These are phyloP conservation scores for Pungitius pungitius DNA, from an alignment of 2,113 vertebrate genomes.

Conservation along the genomic window DNA sequence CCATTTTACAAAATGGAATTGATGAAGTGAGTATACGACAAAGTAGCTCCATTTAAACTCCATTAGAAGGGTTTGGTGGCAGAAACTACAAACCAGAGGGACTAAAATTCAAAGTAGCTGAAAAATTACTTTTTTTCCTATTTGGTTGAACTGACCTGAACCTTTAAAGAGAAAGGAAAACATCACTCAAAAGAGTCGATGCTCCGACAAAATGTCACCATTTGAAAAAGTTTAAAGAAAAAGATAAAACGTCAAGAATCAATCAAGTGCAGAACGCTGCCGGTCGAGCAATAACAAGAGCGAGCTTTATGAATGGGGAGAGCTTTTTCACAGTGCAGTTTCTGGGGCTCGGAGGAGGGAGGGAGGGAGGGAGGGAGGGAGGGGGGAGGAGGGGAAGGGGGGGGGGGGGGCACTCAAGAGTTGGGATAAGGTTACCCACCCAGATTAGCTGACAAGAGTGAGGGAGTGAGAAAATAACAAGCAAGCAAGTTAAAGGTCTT, in stretches of 20 bases:
- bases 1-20: too few species aligned
- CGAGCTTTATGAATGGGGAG: constrained; percentile 62
- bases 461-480: constrained; percentile 74
- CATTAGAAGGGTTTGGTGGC: not conserved
- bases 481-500: constrained; percentile 71
- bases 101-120: not conserved
- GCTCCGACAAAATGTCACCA: constrained; percentile 6
- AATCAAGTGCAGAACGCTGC: constrained; percentile 26
- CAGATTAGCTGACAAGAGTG: constrained; percentile 76
- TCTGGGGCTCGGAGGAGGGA: constrained; percentile 32
- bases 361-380: not conserved
- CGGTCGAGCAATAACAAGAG: constrained; percentile 53
- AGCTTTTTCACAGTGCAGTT: constrained; percentile 59
- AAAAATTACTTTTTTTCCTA: too few species aligned
- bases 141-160: not conserved
- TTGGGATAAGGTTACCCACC: constrained; percentile 75
- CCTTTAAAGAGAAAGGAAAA: constrained; percentile 6
- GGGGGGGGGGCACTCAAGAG: constrained; percentile 54
- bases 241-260: constrained; percentile 36
- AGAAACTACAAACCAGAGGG: not conserved
- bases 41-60: not conserved
- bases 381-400: not conserved
- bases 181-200: not conserved
- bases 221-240: not conserved
- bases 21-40: not conserved